Evolutionary conservation across 2,888 invertebrate genomes (phyloP), one percentile per base, ranked within the genome.

Genomic region (Epinotia demarniana): DNA sequence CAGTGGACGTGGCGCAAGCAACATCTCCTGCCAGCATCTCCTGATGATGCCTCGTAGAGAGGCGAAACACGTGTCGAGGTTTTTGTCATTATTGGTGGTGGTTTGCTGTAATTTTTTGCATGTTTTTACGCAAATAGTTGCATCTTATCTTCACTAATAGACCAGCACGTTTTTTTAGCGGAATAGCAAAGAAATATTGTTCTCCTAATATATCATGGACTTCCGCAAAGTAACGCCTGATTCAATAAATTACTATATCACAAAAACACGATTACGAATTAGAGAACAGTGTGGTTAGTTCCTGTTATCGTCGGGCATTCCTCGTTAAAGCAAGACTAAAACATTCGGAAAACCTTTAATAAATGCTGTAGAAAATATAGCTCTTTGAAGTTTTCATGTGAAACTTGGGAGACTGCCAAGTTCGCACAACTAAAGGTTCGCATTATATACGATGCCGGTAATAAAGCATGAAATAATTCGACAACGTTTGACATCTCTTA

Each of bases 351-450:
- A 18, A 58, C 60, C 33, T 46, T 46, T 53, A 33, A 66, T 71
- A 60, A 71, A 75, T 67, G 66, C 66, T 61, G 27, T 55, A 75
- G 53, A 67, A 72, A 70, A 61, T 19, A 43, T 67, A 66, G 71
- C 53, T 64, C 75, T 75, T 75, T 72, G 75, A 75, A 72, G 71
- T 75, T 72, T 66, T 67, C 58, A 60, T 49, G 53, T 57, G 27
- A 60, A 75, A 72, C 43, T 75, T 75, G 75, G 66, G 16, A 8
- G 55, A 62, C 13, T 46, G 75, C 75, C 71, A 67, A 72, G 60
- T 55, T 67, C 62, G 57, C 16, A 57, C 13, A 69, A 62, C 27
- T 43, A 69, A 57, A 68, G 39, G 62, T 55, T 61, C 27, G 68
- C 49, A 58, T 60, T 58, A 58, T 43, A 66, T 18, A 67, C 66